Conservation (phyloP, 2,888 invertebrate species). For the Vanessa cardui region DNA sequence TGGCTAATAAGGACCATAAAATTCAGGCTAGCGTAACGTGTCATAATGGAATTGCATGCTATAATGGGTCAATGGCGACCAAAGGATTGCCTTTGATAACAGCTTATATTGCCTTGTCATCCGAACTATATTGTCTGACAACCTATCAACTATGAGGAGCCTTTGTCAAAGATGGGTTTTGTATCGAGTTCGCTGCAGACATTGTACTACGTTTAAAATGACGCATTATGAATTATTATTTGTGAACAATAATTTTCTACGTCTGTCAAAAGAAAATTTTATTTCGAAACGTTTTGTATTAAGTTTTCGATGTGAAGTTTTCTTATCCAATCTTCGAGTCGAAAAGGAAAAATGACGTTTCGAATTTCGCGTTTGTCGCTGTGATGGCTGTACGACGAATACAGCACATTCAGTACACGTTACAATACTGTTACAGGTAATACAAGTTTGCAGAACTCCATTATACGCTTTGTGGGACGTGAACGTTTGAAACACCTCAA, state of each 20-base stretch:
- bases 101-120: constrained; percentile 3
- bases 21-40: constrained; percentile 7
- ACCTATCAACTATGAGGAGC: constrained; percentile 1
- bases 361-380: too few species aligned
- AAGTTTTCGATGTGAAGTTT: too few species aligned
- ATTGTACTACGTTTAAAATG: too few species aligned
- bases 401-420: constrained; percentile 4
- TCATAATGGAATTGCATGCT: background rate
- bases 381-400: too few species aligned
- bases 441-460: background rate
- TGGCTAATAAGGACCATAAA: background rate
- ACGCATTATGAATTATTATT: too few species aligned
- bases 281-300: too few species aligned
- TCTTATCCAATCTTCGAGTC: too few species aligned
- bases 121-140: background rate
- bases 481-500: constrained; percentile 2
- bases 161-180: too few species aligned
- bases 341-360: too few species aligned
- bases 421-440: background rate
- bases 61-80: constrained; percentile 6
- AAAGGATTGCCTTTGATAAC: constrained; percentile 15
- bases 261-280: too few species aligned
- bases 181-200: too few species aligned
- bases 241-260: too few species aligned
- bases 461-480: constrained; percentile 5